These are phyloP conservation scores for Rhagium mordax DNA, from an alignment of 2,888 invertebrate species.

Conservation along the genomic window DNA sequence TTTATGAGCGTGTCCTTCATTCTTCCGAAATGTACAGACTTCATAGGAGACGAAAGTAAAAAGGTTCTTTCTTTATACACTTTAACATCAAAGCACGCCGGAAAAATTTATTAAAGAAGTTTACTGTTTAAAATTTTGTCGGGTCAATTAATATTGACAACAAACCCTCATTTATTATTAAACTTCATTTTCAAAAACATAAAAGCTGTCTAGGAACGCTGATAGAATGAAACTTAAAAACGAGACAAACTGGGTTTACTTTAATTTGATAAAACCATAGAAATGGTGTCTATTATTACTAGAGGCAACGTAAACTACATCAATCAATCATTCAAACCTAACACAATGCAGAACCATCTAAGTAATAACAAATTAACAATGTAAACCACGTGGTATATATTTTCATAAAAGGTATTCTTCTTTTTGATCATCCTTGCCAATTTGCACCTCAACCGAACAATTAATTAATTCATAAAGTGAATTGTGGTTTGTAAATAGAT, in stretches of 20 bases:
- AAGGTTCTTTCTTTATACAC: slow-evolving; percentile 13
- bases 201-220: not conserved
- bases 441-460: too few relatives aligned
- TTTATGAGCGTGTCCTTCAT: slow-evolving; percentile 20
- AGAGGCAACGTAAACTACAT: not conserved
- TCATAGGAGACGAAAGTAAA: not conserved
- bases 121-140: not conserved
- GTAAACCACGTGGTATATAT: too few relatives aligned
- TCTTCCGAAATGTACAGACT: not conserved
- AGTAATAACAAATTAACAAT: not conserved
- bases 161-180: not conserved
- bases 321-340: not conserved
- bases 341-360: not conserved
- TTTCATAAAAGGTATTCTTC: too few relatives aligned
- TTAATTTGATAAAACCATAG: not conserved
- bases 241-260: not conserved
- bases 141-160: not conserved
- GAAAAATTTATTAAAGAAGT: slow-evolving; percentile 9
- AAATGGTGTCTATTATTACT: not conserved
- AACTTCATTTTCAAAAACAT: not conserved
- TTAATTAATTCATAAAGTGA: too few relatives aligned
- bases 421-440: too few relatives aligned
- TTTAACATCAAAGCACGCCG: slow-evolving; percentile 13
- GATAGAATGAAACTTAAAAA: too few relatives aligned
- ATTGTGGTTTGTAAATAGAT: too few relatives aligned